Evolutionary conservation across 2,888 invertebrate species (phyloP).

Genomic region (Orthonevra nobilis): DNA sequence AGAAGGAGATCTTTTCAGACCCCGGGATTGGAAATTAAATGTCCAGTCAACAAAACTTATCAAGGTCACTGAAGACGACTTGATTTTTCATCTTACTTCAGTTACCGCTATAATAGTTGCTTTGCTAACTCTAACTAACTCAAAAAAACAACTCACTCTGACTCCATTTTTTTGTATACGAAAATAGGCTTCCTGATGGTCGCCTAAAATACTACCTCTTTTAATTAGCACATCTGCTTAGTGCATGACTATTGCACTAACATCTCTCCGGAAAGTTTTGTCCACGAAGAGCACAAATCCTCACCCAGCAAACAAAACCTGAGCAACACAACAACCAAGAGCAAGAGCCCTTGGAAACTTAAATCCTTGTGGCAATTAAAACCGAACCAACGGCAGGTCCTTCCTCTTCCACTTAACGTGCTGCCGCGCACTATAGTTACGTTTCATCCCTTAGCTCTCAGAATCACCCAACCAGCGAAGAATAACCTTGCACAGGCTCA

Average conservation of each 20-base stretch:
- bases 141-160: too few species aligned
- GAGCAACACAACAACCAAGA: slow-evolving; percentile 21
- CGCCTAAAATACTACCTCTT: slow-evolving; percentile 22
- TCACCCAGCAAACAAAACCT: slow-evolving; percentile 26
- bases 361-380: slow-evolving; percentile 60
- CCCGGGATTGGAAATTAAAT: too few species aligned
- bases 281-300: slow-evolving; percentile 45
- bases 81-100: too few species aligned
- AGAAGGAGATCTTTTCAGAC: too few species aligned
- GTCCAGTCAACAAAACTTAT: too few species aligned
- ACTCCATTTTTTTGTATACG: too few species aligned
- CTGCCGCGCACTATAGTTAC: slow-evolving; percentile 22
- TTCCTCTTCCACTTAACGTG: not conserved
- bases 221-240: slow-evolving; percentile 51
- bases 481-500: slow-evolving; percentile 64
- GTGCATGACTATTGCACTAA: slow-evolving; percentile 38
- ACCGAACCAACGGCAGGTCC: slow-evolving; percentile 15
- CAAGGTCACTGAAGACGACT: too few species aligned
- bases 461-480: slow-evolving; percentile 25
- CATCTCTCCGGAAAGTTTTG: slow-evolving; percentile 33
- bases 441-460: slow-evolving; percentile 11
- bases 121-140: too few species aligned
- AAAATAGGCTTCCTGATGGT: slow-evolving; percentile 18
- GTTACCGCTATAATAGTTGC: too few species aligned
- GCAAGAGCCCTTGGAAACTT: slow-evolving; percentile 38